phyloP scores from a whole-genome alignment of 2,888 invertebrate genomes.

The Beris chalybata region DNA sequence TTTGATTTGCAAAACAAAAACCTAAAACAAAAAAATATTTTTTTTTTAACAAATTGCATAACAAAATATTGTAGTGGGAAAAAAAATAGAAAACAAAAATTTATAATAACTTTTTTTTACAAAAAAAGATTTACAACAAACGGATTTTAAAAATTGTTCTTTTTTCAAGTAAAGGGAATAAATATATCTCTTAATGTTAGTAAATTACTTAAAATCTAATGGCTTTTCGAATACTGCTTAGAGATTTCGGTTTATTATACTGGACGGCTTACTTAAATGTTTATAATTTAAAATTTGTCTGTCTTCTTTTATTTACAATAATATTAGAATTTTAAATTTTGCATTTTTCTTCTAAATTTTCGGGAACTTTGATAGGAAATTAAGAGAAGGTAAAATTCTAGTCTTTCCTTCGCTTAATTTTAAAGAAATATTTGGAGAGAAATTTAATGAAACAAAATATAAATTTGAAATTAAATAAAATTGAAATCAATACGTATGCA shows the following conservation, averaged over 20 bases:
- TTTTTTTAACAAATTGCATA: neutral
- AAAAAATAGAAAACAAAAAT: conserved; percentile 1
- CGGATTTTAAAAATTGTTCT: neutral
- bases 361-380: conserved; percentile 13
- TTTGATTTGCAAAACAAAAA: neutral
- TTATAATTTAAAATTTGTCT: conserved; percentile 30
- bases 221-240: conserved; percentile 60
- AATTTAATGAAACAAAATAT: no score
- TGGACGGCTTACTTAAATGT: conserved; percentile 46
- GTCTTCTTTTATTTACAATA: conserved; percentile 18
- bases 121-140: no score
- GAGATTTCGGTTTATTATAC: conserved; percentile 57
- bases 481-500: no score
- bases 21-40: neutral
- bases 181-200: conserved; percentile 24
- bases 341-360: conserved; percentile 31
- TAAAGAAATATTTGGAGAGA: no score
- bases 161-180: conserved; percentile 5
- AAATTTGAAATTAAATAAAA: no score
- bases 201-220: conserved; percentile 45
- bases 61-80: conserved; percentile 3
- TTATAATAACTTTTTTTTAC: no score
- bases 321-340: conserved; percentile 24
- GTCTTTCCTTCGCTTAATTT: no score
- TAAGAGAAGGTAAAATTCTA: neutral